phyloP scores from a whole-genome alignment of 1,140 invertebrate species.

The Dufourea novaeangliae region DNA sequence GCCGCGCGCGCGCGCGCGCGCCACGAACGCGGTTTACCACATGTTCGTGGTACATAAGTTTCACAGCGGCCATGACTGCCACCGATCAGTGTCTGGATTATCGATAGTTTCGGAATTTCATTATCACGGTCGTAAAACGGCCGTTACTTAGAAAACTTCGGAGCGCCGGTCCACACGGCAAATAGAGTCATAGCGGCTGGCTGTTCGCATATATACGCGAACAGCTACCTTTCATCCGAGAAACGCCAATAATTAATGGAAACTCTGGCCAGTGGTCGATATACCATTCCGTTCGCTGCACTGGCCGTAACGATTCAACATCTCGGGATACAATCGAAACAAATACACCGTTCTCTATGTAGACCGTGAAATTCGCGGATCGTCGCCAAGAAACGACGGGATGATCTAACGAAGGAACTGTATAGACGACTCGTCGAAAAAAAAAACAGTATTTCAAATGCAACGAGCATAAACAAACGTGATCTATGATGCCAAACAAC shows the following conservation, averaged over 20 bases:
- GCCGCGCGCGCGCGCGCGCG: conserved; percentile 10
- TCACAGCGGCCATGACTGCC: conserved; percentile 64
- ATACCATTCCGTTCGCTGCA: background rate
- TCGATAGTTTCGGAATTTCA: conserved; percentile 78
- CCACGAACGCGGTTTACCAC: background rate
- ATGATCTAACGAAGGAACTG: background rate
- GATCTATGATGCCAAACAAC: conserved; percentile 1
- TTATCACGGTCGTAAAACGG: conserved; percentile 76
- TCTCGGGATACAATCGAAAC: background rate
- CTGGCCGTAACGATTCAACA: conserved; percentile 51
- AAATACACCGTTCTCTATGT: background rate
- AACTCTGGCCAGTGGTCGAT: conserved; percentile 51
- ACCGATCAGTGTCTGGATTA: conserved; percentile 77
- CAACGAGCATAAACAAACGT: background rate
- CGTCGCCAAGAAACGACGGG: background rate
- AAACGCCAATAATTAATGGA: conserved; percentile 64
- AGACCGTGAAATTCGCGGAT: background rate
- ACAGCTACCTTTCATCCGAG: conserved; percentile 28
- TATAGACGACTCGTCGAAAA: background rate
- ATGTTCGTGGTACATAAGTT: conserved; percentile 45
- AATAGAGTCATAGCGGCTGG: conserved; percentile 37
- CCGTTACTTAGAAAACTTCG: conserved; percentile 73
- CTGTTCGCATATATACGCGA: conserved; percentile 55
- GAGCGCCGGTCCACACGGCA: background rate
- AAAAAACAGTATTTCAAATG: background rate